Conservation (phyloP, 2,113 vertebrate species). For the Calonectris borealis region DNA sequence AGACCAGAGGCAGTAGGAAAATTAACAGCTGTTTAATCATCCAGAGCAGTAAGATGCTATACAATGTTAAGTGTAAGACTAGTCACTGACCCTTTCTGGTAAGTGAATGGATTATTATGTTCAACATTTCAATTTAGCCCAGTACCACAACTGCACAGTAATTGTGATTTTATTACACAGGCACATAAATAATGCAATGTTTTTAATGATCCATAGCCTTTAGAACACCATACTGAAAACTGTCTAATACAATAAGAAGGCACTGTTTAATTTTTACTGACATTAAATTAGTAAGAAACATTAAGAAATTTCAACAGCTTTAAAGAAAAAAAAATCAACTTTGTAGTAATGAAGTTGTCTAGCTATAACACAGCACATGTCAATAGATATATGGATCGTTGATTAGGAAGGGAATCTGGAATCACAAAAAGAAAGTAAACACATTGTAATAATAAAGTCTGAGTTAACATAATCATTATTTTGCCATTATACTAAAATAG, state of each 20-base stretch:
- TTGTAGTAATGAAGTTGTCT: background rate
- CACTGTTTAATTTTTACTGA: slow-evolving; percentile 57
- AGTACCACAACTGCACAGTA: background rate
- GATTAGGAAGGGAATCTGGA: slow-evolving; percentile 27
- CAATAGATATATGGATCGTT: background rate
- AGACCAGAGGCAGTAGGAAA: background rate
- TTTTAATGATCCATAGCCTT: slow-evolving; percentile 61
- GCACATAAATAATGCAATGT: slow-evolving; percentile 73
- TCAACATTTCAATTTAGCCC: slow-evolving; percentile 14
- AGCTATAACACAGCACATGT: background rate
- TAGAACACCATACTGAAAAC: slow-evolving; percentile 31
- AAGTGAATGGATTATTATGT: slow-evolving; percentile 26
- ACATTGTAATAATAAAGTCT: slow-evolving; percentile 47
- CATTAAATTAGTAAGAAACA: slow-evolving; percentile 27
- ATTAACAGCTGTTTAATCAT: slow-evolving; percentile 1
- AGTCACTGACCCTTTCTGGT: background rate
- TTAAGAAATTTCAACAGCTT: slow-evolving; percentile 24
- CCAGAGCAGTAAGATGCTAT: background rate
- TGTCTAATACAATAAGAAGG: slow-evolving; percentile 20
- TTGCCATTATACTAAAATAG: slow-evolving; percentile 58
- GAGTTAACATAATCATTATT: slow-evolving; percentile 60
- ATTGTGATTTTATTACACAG: slow-evolving; percentile 68
- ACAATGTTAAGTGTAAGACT: background rate
- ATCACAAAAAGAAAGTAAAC: slow-evolving; percentile 49
- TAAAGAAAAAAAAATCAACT: background rate